Evolutionary conservation across 2,888 invertebrate genomes (phyloP).

Genomic region (Hetaerina titia): DNA sequence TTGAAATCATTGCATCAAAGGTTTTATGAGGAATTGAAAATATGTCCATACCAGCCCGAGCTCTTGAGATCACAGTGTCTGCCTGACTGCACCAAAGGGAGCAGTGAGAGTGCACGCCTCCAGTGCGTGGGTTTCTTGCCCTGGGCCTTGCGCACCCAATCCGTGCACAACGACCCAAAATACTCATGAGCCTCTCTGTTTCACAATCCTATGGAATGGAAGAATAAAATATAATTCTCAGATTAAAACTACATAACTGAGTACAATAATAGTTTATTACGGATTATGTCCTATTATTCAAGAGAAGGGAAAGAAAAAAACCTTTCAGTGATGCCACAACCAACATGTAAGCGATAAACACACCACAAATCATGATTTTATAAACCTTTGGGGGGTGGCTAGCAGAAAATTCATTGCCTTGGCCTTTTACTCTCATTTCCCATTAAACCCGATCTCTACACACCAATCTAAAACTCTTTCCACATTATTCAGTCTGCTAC

Average conservation of each 20-base stretch:
- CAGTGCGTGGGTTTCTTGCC: constrained; percentile 78
- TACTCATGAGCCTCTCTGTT: constrained; percentile 75
- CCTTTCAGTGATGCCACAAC: too few species aligned
- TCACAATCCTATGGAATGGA: constrained; percentile 71
- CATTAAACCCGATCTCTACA: too few species aligned
- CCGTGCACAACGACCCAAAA: constrained; percentile 76
- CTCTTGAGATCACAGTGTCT: constrained; percentile 32
- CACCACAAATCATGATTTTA: too few species aligned
- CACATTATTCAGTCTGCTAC: too few species aligned
- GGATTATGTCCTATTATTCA: too few species aligned
- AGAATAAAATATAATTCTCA: not conserved
- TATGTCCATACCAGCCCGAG: constrained; percentile 42
- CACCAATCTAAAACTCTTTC: too few species aligned
- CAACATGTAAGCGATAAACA: too few species aligned
- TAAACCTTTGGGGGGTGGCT: too few species aligned
- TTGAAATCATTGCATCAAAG: not conserved
- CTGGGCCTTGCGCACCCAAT: constrained; percentile 76
- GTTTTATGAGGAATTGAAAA: not conserved
- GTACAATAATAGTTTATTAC: too few species aligned
- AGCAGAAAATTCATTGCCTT: too few species aligned
- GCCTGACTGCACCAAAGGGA: constrained; percentile 77
- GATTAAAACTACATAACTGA: not conserved
- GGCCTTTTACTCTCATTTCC: too few species aligned
- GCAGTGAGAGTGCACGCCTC: constrained; percentile 80
- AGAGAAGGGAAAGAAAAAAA: too few species aligned